Evolutionary conservation across 64 coral and sea anemone genomes (phyloP).

Genomic region (Hydrozoanthus tunicans): DNA sequence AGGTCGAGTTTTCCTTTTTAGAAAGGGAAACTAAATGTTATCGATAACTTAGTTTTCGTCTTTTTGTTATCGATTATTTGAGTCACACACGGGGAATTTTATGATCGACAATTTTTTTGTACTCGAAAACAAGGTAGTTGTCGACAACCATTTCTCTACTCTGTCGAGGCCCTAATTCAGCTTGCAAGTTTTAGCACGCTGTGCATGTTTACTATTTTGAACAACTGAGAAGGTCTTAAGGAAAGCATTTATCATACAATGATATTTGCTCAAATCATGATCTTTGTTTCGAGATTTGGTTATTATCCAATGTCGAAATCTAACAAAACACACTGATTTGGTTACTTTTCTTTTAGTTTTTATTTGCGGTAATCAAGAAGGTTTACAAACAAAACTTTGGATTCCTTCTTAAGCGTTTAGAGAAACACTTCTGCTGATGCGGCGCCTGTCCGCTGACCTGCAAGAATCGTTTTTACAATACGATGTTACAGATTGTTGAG

Average conservation of each 20-base stretch:
- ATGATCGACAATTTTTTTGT: too few species aligned
- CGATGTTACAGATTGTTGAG: too few species aligned
- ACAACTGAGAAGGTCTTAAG: neutral
- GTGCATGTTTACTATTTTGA: too few species aligned
- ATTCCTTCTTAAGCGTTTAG: conserved; percentile 18
- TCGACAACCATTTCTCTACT: neutral
- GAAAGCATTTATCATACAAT: neutral
- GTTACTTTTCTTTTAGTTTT: neutral
- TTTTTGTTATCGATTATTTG: too few species aligned
- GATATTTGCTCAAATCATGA: neutral
- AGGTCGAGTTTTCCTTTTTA: too few species aligned
- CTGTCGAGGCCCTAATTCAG: neutral
- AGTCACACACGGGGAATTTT: too few species aligned
- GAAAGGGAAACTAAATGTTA: too few species aligned
- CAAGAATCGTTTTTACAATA: neutral
- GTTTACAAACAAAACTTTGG: neutral
- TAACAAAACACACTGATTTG: neutral
- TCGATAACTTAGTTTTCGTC: too few species aligned
- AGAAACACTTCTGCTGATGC: conserved; percentile 59
- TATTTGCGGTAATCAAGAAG: neutral
- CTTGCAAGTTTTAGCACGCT: too few species aligned
- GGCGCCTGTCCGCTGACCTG: conserved; percentile 83
- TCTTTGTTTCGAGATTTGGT: neutral
- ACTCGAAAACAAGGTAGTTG: too few species aligned
- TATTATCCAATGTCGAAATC: neutral